Evolutionary conservation across 2,888 invertebrate species (phyloP), one percentile per base, ranked within the genome.

Genomic region (Nemotelus pantherinus): DNA sequence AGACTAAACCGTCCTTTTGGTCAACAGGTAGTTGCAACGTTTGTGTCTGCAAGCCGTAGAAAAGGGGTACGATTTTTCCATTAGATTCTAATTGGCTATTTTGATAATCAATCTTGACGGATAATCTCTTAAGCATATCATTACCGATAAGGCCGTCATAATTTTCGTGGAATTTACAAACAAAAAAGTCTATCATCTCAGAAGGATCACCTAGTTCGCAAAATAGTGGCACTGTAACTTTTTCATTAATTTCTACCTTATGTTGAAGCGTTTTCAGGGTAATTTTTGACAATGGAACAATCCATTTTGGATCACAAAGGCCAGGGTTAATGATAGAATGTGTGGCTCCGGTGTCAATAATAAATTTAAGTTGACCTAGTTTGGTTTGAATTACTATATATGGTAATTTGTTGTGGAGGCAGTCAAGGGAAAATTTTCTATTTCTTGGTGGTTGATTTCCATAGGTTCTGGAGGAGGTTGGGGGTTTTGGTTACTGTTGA

Each of bases 301-400:
- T 44, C 65, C 47, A 65, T 47, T 65, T 65, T 9, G 65, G 65
- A 25, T 65, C 10, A 65, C 65, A 65, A 10, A 65, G 2, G 44
- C 45, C 44, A 44, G 65, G 65, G 47, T 65, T 65, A 1, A 65
- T 65, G 1, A 45, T 2, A 7, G 2, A 70, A 39, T 70, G 50
- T 7, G 70, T 70, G 39, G 43, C 55, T 60, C n/a, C 47, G 58
- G 4, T 57, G 60, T 75, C 75, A 45, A 75, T 60, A 3, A 75
- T 57, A 5, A 75, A 45, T 75, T 75, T 75, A 4, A 58, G 9
- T 9, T 9, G 25, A 58, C n/a, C n/a, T 58, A 58, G 25, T 10
- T 65, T 65, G 9, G 45, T 65, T 65, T 65, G 7, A 41, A 65
- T 3, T 4, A 10, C 47, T 65, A 65, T 65, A 65, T 65, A 25